Conservation (phyloP, 2,888 invertebrate species). For the Ophion ventricosus region DNA sequence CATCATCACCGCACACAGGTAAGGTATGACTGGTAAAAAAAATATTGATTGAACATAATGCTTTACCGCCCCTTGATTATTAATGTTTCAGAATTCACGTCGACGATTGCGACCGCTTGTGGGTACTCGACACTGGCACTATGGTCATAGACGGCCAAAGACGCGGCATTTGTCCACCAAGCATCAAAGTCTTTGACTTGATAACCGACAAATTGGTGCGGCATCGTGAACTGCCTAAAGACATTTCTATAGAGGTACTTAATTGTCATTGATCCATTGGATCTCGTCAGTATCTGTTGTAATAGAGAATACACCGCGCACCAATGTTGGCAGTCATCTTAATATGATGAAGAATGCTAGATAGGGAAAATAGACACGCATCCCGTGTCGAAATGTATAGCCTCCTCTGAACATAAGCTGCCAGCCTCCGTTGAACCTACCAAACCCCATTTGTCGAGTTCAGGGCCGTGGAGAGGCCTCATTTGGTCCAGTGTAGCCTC, state of each 20-base stretch:
- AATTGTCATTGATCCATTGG: neutral
- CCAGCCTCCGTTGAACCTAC: too few relatives aligned
- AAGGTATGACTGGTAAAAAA: neutral
- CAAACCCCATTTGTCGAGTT: too few relatives aligned
- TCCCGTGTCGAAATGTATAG: too few relatives aligned
- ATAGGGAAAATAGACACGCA: too few relatives aligned
- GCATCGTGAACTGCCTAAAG: constrained; percentile 88
- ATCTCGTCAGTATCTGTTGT: neutral
- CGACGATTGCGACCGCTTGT: constrained; percentile 91
- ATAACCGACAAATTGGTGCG: constrained; percentile 89
- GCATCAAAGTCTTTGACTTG: constrained; percentile 91
- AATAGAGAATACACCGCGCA: neutral
- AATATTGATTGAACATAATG: neutral
- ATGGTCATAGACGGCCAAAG: constrained; percentile 87
- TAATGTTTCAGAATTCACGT: constrained; percentile 87
- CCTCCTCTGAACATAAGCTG: too few relatives aligned
- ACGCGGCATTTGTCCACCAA: constrained; percentile 91
- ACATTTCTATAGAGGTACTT: constrained; percentile 87
- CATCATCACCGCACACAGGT: neutral
- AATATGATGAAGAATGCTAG: too few relatives aligned
- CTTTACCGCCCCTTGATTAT: neutral
- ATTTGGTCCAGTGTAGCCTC: too few relatives aligned
- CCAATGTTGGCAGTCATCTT: too few relatives aligned
- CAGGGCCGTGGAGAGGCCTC: too few relatives aligned
- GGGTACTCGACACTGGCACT: constrained; percentile 94